Evolutionary conservation across 2,888 invertebrate species (phyloP).

Genomic region (Amaurobius ferox): DNA sequence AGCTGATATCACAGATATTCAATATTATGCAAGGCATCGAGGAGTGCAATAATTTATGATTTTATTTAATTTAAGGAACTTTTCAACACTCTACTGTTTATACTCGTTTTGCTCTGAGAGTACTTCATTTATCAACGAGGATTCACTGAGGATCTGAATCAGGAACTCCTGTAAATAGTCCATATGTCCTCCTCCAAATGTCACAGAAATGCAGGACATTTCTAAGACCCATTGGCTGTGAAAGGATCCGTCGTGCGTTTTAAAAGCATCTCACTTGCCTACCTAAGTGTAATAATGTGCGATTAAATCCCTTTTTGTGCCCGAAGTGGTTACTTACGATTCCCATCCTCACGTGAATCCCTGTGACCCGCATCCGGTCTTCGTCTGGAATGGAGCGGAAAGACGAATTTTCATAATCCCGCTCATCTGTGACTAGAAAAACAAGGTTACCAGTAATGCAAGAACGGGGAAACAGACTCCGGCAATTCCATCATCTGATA

Average conservation of each 20-base stretch:
- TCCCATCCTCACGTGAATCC: constrained; percentile 4
- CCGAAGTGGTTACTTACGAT: neutral
- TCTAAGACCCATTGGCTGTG: neutral
- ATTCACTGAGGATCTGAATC: neutral
- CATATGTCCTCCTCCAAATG: neutral
- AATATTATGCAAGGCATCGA: neutral
- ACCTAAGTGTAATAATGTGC: neutral
- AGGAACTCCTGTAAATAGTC: neutral
- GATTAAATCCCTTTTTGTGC: neutral
- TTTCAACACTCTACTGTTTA: no score
- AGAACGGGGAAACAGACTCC: neutral
- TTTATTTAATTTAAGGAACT: neutral
- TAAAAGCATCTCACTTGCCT: neutral
- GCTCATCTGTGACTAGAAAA: neutral
- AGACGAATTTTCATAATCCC: constrained; percentile 1
- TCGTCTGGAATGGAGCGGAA: constrained; percentile 4
- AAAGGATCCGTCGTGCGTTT: neutral
- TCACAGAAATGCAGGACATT: neutral
- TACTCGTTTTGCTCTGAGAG: no score
- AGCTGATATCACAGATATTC: neutral
- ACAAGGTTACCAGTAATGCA: neutral
- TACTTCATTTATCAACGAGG: no score
- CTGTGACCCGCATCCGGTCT: constrained; percentile 4
- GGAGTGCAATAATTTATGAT: neutral
- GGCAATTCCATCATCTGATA: no score